Evolutionary conservation across 92 coral and sea anemone genomes (phyloP).

Genomic region (Epizoanthus rinbou): DNA sequence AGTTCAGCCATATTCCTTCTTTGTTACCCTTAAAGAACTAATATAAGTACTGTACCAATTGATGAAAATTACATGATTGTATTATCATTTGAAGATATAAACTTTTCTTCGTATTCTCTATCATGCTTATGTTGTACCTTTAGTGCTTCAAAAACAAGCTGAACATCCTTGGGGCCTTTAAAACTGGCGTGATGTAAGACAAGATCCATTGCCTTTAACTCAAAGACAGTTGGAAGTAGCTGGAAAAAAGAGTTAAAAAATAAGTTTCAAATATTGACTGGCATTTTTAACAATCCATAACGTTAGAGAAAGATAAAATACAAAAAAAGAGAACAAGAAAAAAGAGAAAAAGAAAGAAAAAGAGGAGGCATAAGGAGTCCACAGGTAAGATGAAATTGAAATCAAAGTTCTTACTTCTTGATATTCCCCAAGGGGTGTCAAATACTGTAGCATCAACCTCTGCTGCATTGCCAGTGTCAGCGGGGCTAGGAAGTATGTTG

Average conservation of each 20-base stretch:
- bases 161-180: slow-evolving; percentile 82
- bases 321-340: background rate
- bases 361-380: too few relatives aligned
- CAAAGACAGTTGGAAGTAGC: slow-evolving; percentile 92
- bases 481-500: slow-evolving; percentile 74
- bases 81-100: too few relatives aligned
- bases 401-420: slow-evolving; percentile 93
- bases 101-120: background rate
- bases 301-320: background rate
- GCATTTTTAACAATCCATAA: background rate
- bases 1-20: too few relatives aligned
- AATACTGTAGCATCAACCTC: slow-evolving; percentile 80
- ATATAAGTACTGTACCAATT: too few relatives aligned
- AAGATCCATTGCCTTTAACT: slow-evolving; percentile 83
- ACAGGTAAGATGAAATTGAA: too few relatives aligned
- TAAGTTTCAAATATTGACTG: too few relatives aligned
- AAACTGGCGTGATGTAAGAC: slow-evolving; percentile 83
- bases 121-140: slow-evolving; percentile 58
- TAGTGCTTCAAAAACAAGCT: slow-evolving; percentile 89
- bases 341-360: too few relatives aligned
- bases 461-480: slow-evolving; percentile 89
- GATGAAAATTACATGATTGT: too few relatives aligned
- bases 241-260: slow-evolving; percentile 13
- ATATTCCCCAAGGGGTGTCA: slow-evolving; percentile 95
- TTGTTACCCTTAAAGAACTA: too few relatives aligned